phyloP scores from a whole-genome alignment of 2,888 invertebrate genomes.

The Lepidochrysops patricia region DNA sequence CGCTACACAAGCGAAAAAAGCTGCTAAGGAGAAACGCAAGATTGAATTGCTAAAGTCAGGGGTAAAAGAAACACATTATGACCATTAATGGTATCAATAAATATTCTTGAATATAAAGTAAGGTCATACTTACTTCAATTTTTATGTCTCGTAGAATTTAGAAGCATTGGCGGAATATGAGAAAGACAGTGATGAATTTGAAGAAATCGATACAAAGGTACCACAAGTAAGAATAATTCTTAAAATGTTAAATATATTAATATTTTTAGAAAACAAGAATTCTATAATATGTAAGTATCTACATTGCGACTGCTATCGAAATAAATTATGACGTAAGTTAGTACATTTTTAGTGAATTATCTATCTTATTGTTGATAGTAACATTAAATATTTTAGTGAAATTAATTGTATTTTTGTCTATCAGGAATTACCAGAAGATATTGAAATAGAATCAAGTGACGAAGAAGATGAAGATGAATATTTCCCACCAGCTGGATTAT shows the following conservation, averaged over 20 bases:
- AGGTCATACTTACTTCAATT: too few species aligned
- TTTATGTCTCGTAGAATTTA: constrained; percentile 37
- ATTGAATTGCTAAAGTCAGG: constrained; percentile 49
- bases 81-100: not conserved
- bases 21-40: constrained; percentile 38
- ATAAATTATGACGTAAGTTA: too few species aligned
- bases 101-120: not conserved
- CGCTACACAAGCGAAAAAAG: constrained; percentile 33
- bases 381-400: not conserved
- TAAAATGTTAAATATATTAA: too few species aligned
- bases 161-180: constrained; percentile 39
- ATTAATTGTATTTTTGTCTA: not conserved
- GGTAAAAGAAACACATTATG: too few species aligned
- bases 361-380: too few species aligned
- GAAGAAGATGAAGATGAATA: constrained; percentile 49
- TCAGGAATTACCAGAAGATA: constrained; percentile 40
- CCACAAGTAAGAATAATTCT: constrained; percentile 40
- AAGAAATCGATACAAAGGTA: constrained; percentile 35
- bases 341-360: too few species aligned
- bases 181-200: constrained; percentile 32
- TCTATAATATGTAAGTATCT: too few species aligned
- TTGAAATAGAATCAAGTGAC: constrained; percentile 31
- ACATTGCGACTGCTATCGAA: too few species aligned
- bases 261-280: too few species aligned
- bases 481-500: constrained; percentile 50